Conservation (phyloP, 2,888 invertebrate species). For the Nineta flava region DNA sequence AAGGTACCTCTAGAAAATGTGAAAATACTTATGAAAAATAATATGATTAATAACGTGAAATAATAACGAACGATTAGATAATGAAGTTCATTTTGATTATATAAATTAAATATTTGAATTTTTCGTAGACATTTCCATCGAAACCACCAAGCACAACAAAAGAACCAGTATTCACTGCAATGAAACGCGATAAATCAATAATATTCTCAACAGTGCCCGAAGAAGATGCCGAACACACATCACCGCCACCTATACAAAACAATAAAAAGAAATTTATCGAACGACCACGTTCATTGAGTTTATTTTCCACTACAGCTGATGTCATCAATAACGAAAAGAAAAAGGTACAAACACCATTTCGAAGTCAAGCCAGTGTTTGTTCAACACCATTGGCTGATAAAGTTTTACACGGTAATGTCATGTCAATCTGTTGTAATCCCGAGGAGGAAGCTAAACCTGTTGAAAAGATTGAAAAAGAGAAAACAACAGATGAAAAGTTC, state of each 20-base stretch:
- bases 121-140: background rate
- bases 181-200: constrained; percentile 65
- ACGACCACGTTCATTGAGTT: constrained; percentile 26
- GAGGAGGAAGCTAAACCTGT: constrained; percentile 24
- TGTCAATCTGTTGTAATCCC: constrained; percentile 56
- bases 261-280: constrained; percentile 13
- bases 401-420: constrained; percentile 51
- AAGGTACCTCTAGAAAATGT: no score
- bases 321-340: constrained; percentile 19
- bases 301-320: constrained; percentile 22
- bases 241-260: constrained; percentile 10
- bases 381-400: constrained; percentile 68
- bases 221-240: constrained; percentile 35
- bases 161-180: constrained; percentile 35
- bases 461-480: constrained; percentile 9
- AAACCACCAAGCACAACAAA: constrained; percentile 21
- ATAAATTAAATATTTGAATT: background rate
- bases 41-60: no score
- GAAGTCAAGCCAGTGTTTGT: constrained; percentile 57
- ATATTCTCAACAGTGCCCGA: constrained; percentile 74
- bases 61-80: no score
- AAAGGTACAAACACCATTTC: constrained; percentile 32
- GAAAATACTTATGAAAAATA: no score
- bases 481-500: constrained; percentile 2
- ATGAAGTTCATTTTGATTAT: background rate